A percentile compares a stretch with the other conserved stretches of the same genome.
phyloP scores from a whole-genome alignment of 2,113 vertebrate species.

The Oreochromis spilurus region DNA sequence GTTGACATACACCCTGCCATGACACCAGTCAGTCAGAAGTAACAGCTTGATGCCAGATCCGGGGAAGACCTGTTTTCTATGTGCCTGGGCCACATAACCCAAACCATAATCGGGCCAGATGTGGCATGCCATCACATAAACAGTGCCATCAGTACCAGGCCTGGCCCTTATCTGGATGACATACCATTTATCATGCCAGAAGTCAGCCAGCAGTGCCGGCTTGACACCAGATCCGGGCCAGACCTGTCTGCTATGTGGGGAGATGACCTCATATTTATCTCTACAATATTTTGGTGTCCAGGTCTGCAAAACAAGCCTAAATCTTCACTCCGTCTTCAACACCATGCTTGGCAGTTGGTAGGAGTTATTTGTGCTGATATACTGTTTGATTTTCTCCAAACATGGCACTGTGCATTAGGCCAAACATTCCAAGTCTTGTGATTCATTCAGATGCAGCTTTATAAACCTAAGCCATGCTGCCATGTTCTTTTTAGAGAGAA shows the following conservation, averaged over 20 bases:
- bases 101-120: not conserved
- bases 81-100: not conserved
- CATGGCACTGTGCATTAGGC: not conserved
- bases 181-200: not conserved
- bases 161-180: not conserved
- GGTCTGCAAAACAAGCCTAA: not conserved
- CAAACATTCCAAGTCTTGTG: not conserved
- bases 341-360: not conserved
- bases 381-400: not conserved
- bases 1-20: not conserved
- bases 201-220: not conserved
- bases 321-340: not conserved
- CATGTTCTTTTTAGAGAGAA: not conserved
- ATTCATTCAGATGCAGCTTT: not conserved
- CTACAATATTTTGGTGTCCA: not conserved
- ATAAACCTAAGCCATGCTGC: not conserved
- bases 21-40: not conserved
- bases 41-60: not conserved
- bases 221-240: not conserved
- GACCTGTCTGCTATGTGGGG: not conserved
- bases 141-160: not conserved
- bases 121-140: not conserved
- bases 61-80: not conserved
- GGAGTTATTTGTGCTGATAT: not conserved
- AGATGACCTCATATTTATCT: not conserved